A percentile compares a stretch with the other conserved stretches of the same genome.
Conservation (phyloP, 2,797 vertebrate species). For the Phyllotis vaccarum region DNA sequence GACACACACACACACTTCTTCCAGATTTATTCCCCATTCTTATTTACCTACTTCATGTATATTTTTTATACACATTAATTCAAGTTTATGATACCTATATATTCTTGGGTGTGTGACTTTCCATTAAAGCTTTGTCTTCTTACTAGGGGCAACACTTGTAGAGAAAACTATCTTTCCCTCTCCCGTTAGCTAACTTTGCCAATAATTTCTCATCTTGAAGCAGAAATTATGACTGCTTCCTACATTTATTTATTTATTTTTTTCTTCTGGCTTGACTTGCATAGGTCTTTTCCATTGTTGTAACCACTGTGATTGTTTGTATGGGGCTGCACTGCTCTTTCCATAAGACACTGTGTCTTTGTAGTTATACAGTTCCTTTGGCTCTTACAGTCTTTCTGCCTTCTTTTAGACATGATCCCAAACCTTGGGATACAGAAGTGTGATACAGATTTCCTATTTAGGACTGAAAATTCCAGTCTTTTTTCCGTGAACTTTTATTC, state of each 20-base stretch:
- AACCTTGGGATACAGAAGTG: neutral
- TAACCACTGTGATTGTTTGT: neutral
- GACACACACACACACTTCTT: neutral
- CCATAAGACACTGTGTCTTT: neutral
- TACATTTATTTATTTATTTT: too few species aligned
- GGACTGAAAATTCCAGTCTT: neutral
- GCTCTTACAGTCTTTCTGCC: neutral
- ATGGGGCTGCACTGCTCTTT: neutral
- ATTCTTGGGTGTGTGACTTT: neutral
- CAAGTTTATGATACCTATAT: neutral
- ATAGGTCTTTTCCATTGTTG: neutral
- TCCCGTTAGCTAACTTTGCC: neutral
- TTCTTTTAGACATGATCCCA: neutral
- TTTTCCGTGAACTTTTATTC: too few species aligned
- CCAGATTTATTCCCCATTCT: too few species aligned
- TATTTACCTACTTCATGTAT: neutral
- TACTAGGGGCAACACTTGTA: neutral
- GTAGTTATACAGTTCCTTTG: neutral
- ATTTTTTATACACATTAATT: neutral
- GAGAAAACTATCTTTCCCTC: neutral
- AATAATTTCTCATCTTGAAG: too few species aligned
- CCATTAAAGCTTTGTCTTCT: neutral
- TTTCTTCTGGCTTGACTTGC: neutral
- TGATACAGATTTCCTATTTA: neutral
- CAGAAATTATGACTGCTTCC: neutral